Base-by-base conservation (phyloP, 2,888 invertebrate genomes). In the Apocheima hispidaria region DNA sequence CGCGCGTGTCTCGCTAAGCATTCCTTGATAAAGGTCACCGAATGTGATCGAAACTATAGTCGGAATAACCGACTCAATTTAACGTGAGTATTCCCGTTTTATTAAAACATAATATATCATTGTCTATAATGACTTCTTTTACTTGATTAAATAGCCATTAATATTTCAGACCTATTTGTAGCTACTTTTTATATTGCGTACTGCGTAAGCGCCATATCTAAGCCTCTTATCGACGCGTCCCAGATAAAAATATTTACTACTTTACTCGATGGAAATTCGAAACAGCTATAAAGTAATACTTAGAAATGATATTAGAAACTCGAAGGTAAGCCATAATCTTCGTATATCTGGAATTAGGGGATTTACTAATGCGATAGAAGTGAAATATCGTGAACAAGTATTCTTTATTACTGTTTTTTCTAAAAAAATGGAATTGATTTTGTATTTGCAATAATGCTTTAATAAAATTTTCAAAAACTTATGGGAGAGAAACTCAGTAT, bases 131-230 rank as follows among this genome's bases (percentile, higher is more conserved):
- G 9, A 6, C 20, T 23, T 26, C 41, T 23, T 44, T 44, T 16
- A 26, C 26, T 43, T 26, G 23, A 16, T 26, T 26, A 43, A 43
- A 43, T 23, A 26, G 4, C 40, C 20, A 40, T 40, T 43, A 43
- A 43, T 43, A 12, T 44, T 16, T 7, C 26, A 44, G 14, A 30
- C 30, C 12, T 46, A 30, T 20, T 30, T 30, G 5, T 10, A 30
- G 18, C 18, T 10, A 28, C 23, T 41, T 7, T 26, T 20, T 44
- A 10, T 44, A 23, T 5, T 44, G 23, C 9, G 36, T 54, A 36
- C 58, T 50, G 43, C 49, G 52, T 58, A 69, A 65, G 66, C 60
- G 56, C 65, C 67, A 44, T 71, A 70, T 66, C 68, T 68, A 63
- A 71, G 35, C 38, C 28, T 14, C 49, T 65, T 69, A 69, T 69